Evolutionary conservation across 2,797 vertebrate genomes (phyloP), one percentile per base, ranked within the genome.

Genomic region (Philypnodon macrostomus): DNA sequence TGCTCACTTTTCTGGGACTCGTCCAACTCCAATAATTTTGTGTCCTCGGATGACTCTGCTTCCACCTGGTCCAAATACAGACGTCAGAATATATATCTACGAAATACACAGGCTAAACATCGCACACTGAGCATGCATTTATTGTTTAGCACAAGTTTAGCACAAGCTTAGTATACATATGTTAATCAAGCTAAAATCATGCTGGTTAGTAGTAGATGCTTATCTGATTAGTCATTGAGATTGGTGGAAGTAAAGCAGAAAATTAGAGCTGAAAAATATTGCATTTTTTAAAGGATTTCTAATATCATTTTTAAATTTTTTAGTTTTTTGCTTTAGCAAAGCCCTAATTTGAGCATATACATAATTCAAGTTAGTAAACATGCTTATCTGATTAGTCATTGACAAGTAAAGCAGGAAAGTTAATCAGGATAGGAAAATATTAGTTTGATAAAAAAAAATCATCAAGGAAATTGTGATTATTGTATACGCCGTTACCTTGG

Each of bases 1-100:
- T 98, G 96, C 56, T 99, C 97, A 48, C 96, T 98, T 77, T 93
- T 97, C 71, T 95, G 96, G 23, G 96, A 98, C 45, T 99, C 97
- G 42, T 98, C 97, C 75, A 97, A 85, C 66, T 98, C 97, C 81
- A 99, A 90, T 58, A 99, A 82, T 27, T 86, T 90, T 0, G 92
- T 76, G 53, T 98, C 97, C 78, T 99, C 97, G 0, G 89, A 59
- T 0, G 84, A 90, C 63, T 98, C 96, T 12, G 87, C 74, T 75
- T 98, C 96, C 29, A 91, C 87, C 97, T 99, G 80, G 78, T 18
- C 11, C n/a, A n/a, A n/a, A n/a, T n/a, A n/a, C n/a, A n/a, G n/a
- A n/a, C n/a, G n/a, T n/a, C n/a, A n/a, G n/a, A n/a, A n/a, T n/a
- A n/a, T n/a, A n/a, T n/a, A n/a, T n/a, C n/a, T n/a, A n/a, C n/a